phyloP scores from a whole-genome alignment of 2,797 vertebrate species.

The Intellagama lesueurii region DNA sequence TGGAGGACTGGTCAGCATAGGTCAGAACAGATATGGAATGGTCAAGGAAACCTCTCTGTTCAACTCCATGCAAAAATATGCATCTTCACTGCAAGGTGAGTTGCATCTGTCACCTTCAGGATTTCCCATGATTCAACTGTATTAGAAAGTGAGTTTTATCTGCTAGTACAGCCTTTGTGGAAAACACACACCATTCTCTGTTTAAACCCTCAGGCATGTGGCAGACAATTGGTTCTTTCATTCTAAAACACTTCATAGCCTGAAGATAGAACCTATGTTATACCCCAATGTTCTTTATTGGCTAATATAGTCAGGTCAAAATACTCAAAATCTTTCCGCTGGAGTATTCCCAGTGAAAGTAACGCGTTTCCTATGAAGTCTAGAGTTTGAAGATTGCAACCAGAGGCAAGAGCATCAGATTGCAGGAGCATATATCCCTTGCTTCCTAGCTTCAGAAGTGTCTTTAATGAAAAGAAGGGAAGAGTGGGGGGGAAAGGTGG shows the following conservation, averaged over 20 bases:
- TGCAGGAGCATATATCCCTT: constrained; percentile 21
- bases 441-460: constrained; percentile 30
- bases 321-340: constrained; percentile 29
- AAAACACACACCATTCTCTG: constrained; percentile 27
- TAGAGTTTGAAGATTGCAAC: constrained; percentile 41
- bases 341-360: constrained; percentile 38
- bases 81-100: no score
- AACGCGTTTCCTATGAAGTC: constrained; percentile 38
- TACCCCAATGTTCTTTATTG: constrained; percentile 32
- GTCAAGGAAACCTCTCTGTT: no score
- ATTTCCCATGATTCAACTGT: not conserved
- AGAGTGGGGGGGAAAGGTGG: constrained; percentile 8
- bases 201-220: constrained; percentile 26
- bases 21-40: no score
- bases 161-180: constrained; percentile 18
- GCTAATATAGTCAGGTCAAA: constrained; percentile 40
- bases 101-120: no score
- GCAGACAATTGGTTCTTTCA: constrained; percentile 45
- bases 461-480: constrained; percentile 29
- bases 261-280: constrained; percentile 36
- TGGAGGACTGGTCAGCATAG: no score
- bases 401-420: constrained; percentile 38
- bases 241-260: constrained; percentile 36
- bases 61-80: no score
- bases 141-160: not conserved